Evolutionary conservation across 1,140 invertebrate genomes (phyloP).

Genomic region (Latrodectus geometricus): DNA sequence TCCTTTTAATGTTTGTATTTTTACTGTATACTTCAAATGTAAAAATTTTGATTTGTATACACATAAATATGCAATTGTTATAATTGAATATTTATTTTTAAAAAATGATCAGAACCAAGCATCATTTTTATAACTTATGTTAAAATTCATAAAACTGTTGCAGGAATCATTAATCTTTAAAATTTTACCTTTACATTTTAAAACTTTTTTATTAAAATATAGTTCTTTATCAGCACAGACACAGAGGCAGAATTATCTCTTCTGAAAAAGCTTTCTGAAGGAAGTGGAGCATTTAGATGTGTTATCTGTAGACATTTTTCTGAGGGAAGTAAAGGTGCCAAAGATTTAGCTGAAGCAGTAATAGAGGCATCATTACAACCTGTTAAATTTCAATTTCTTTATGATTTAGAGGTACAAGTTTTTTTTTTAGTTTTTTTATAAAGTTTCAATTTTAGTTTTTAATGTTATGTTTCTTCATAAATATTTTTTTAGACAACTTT

Average conservation of each 20-base stretch:
- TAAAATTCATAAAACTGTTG: not conserved
- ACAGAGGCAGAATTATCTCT: conserved; percentile 86
- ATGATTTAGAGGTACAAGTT: conserved; percentile 76
- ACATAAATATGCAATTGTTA: too few relatives aligned
- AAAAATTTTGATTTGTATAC: too few relatives aligned
- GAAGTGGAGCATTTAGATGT: conserved; percentile 86
- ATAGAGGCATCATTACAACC: conserved; percentile 78
- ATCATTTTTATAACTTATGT: not conserved
- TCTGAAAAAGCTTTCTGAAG: conserved; percentile 78
- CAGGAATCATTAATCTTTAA: not conserved
- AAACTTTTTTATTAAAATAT: not conserved
- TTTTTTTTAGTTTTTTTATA: not conserved
- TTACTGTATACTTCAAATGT: too few relatives aligned
- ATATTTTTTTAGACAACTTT: too few relatives aligned
- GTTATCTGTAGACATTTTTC: conserved; percentile 92
- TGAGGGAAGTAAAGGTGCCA: conserved; percentile 88
- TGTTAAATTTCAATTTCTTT: conserved; percentile 81
- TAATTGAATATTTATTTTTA: conserved; percentile 66
- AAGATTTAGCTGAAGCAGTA: conserved; percentile 87
- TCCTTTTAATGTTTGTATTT: too few relatives aligned
- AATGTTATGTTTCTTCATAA: too few relatives aligned
- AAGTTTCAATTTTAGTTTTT: too few relatives aligned
- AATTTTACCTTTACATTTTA: not conserved
- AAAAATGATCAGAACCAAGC: not conserved
- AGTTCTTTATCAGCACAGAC: conserved; percentile 79